Evolutionary conservation across 2,888 invertebrate genomes (phyloP).

Genomic region (Callinectes sapidus): DNA sequence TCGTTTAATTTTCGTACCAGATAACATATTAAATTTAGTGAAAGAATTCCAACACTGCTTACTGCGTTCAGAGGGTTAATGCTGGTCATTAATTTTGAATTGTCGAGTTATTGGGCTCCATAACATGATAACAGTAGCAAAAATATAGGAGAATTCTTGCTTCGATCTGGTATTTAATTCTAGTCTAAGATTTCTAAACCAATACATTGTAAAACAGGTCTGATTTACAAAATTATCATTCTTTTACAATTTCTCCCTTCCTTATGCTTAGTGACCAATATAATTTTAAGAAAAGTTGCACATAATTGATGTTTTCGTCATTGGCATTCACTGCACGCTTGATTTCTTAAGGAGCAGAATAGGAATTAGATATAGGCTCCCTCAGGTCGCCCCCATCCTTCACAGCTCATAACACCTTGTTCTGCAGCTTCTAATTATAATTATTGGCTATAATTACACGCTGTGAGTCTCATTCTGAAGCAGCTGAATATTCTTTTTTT

Average conservation of each 20-base stretch:
- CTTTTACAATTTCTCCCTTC: background rate
- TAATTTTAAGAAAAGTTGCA: background rate
- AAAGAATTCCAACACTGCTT: background rate
- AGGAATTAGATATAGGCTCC: background rate
- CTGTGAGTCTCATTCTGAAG: background rate
- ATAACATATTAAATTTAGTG: background rate
- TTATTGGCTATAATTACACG: background rate
- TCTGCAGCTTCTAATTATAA: background rate
- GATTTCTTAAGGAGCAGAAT: background rate
- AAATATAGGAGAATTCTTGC: background rate
- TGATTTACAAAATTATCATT: background rate
- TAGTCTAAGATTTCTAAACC: background rate
- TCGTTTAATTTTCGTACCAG: background rate
- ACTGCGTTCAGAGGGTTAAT: background rate
- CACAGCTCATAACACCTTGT: background rate
- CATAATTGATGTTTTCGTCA: background rate
- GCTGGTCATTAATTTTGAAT: background rate
- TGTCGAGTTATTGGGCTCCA: too few relatives aligned
- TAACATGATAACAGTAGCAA: too few relatives aligned
- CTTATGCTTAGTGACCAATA: background rate
- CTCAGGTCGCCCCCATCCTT: background rate
- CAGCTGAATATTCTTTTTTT: constrained; percentile 3
- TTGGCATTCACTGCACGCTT: background rate
- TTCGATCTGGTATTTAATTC: background rate
- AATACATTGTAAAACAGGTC: background rate